These are phyloP conservation scores for Dipodomys spectabilis DNA, from an alignment of 2,113 vertebrate genomes.

Conservation along the genomic window DNA sequence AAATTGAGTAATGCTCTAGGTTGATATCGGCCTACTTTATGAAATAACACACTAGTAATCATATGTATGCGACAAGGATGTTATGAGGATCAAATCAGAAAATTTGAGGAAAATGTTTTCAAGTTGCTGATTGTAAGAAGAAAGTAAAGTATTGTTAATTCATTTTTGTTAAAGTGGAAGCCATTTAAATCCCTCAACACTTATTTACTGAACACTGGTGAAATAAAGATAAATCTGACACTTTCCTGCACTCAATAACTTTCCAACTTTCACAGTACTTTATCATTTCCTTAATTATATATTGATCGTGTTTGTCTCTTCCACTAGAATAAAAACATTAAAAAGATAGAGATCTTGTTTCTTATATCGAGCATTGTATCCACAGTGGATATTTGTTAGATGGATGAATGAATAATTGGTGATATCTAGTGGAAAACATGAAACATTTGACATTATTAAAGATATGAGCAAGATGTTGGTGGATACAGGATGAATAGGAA, in stretches of 20 bases:
- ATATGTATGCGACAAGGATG: conserved; percentile 1
- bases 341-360: background rate
- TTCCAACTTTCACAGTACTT: background rate
- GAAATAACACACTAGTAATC: conserved; percentile 10
- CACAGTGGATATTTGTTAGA: conserved; percentile 29
- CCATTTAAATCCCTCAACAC: background rate
- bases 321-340: background rate
- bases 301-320: conserved; percentile 29
- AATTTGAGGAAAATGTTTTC: background rate
- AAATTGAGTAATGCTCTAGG: background rate
- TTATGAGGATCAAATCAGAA: conserved; percentile 15
- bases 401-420: background rate
- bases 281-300: conserved; percentile 15
- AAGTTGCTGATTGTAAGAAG: conserved; percentile 34
- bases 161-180: conserved; percentile 35
- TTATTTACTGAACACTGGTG: background rate
- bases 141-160: background rate
- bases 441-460: background rate
- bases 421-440: background rate
- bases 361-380: background rate
- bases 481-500: background rate
- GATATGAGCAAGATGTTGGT: background rate
- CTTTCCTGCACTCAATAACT: background rate
- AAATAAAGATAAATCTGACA: conserved; percentile 39
- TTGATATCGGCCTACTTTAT: background rate